Evolutionary conservation across 2,888 invertebrate genomes (phyloP), one percentile per base, ranked within the genome.

Genomic region (Philaethria dido): DNA sequence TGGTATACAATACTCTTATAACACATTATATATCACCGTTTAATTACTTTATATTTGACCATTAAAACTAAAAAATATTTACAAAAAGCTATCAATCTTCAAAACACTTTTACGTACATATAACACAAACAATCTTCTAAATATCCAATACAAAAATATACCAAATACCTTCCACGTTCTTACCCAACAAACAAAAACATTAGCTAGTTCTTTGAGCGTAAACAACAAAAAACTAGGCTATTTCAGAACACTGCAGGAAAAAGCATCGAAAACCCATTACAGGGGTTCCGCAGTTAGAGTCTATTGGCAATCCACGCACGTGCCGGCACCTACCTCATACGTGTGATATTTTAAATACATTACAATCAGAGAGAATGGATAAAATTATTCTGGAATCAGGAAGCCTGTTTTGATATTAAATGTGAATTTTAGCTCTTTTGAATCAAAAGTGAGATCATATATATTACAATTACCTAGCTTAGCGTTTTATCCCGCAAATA

Each of bases 251-350:
- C 14, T 45, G 57, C 55, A 59, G 48, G 45, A 57, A 68, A 68
- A 64, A 64, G 68, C 60, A 68, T 64, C 42, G 68, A 60, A 64
- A 68, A 61, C 36, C 68, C 64, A 64, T 68, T 61, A 68, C 64
- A 55, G 50, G 36, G 60, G 60, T 55, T 60, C 47, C 52, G 63
- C 64, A 39, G 39, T 45, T 36, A 62, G 55, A 57, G 18, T 20
- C 20, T 22, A 61, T 61, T 47, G 52, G 13, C n/a, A 68, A 29
- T 64, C 64, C 20, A 11, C 60, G 25, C 60, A 61, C 68, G 64
- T 64, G 25, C 54, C 11, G 14, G 22, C 52, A 45, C 47, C 55
- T 64, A 20, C 16, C 25, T 47, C 47, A 25, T 64, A 60, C 52
- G 60, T 67, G 63, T 22, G 52, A 68, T 64, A 63, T 50, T 59